These are phyloP conservation scores for Nothobranchius kuhntae DNA, from an alignment of 2,113 vertebrate genomes.

Conservation along the genomic window DNA sequence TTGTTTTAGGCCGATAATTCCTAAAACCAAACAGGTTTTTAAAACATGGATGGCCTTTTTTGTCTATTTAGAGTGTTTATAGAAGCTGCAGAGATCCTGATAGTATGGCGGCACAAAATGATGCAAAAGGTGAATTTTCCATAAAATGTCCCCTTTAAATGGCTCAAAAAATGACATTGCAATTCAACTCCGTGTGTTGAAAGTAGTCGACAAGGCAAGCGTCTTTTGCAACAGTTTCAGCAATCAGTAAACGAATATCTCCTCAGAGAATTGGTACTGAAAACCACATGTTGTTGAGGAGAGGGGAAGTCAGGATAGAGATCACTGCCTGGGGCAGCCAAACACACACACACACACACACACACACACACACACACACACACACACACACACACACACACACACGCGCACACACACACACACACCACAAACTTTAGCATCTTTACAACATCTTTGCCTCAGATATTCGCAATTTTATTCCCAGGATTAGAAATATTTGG, in stretches of 20 bases:
- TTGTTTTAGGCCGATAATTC: no score
- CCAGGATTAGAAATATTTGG: slow-evolving; percentile 11
- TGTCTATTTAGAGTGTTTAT: no score
- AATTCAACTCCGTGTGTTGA: slow-evolving; percentile 41
- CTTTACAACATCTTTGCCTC: slow-evolving; percentile 60
- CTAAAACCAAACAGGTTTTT: no score
- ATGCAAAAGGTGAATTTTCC: no score
- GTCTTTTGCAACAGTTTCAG: slow-evolving; percentile 66
- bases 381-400: neutral
- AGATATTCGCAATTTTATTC: slow-evolving; percentile 40
- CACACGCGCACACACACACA: slow-evolving; percentile 26
- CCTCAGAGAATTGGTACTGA: slow-evolving; percentile 48
- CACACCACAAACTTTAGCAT: slow-evolving; percentile 50
- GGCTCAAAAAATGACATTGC: no score
- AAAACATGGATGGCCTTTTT: no score
- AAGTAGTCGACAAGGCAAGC: slow-evolving; percentile 50
- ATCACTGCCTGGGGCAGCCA: slow-evolving; percentile 54
- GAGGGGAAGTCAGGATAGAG: slow-evolving; percentile 59
- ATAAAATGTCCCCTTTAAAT: no score
- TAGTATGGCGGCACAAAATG: no score
- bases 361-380: no score
- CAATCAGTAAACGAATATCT: slow-evolving; percentile 56
- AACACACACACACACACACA: slow-evolving; percentile 17
- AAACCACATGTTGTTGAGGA: slow-evolving; percentile 57
- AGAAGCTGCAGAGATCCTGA: no score